Conservation (phyloP, 2,888 invertebrate genomes). For the Thereva unica region DNA sequence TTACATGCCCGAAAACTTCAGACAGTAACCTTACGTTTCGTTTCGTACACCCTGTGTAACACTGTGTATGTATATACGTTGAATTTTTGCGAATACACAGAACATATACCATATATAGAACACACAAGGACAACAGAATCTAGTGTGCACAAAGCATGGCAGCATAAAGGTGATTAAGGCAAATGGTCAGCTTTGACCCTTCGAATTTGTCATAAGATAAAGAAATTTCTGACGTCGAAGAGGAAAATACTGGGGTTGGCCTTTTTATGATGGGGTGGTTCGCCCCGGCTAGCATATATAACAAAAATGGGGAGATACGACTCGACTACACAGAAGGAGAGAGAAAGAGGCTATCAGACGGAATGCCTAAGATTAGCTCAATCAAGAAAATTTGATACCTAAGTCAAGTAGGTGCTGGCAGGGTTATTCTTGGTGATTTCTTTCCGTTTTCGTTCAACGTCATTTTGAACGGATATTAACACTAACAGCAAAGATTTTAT, state of each 20-base stretch:
- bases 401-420: too few species aligned
- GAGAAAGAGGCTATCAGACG: too few species aligned
- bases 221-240: constrained; percentile 21
- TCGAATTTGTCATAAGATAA: constrained; percentile 36
- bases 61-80: neutral
- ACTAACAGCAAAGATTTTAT: too few species aligned
- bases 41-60: constrained; percentile 1
- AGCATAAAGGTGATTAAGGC: constrained; percentile 36
- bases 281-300: too few species aligned
- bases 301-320: too few species aligned
- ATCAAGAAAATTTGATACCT: too few species aligned
- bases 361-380: too few species aligned
- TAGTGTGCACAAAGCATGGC: neutral
- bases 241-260: constrained; percentile 5
- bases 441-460: too few species aligned
- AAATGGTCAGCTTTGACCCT: constrained; percentile 37
- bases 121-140: neutral
- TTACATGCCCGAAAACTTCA: constrained; percentile 32
- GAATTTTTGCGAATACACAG: constrained; percentile 2
- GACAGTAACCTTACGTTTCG: constrained; percentile 25
- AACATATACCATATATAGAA: neutral
- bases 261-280: constrained; percentile 1
- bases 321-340: too few species aligned
- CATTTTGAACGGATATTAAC: too few species aligned
- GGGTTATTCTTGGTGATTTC: too few species aligned